Evolutionary conservation across 2,888 invertebrate genomes (phyloP).

Genomic region (Amphimallon solstitiale): DNA sequence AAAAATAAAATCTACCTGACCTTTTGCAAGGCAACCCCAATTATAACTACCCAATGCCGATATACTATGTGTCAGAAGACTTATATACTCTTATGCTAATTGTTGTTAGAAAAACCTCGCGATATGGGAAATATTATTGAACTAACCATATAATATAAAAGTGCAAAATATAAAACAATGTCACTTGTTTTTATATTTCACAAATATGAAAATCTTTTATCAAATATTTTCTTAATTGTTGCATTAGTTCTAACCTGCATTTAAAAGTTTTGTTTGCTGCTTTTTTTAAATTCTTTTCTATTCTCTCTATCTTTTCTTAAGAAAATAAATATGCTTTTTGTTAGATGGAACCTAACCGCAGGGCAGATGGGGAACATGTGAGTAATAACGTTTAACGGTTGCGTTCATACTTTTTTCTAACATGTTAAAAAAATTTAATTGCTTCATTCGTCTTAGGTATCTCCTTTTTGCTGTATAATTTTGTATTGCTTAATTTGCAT

Average conservation of each 20-base stretch:
- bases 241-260: background rate
- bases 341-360: constrained; percentile 87
- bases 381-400: constrained; percentile 63
- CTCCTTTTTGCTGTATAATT: constrained; percentile 40
- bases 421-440: constrained; percentile 40
- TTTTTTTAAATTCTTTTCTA: too few relatives aligned
- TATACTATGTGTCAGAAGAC: too few relatives aligned
- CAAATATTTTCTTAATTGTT: background rate
- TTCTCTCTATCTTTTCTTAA: background rate
- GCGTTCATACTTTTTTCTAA: constrained; percentile 20
- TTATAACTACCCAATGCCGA: too few relatives aligned
- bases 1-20: too few relatives aligned
- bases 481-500: background rate
- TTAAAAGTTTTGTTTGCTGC: constrained; percentile 2
- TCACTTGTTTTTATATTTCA: too few relatives aligned
- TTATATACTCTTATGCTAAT: too few relatives aligned
- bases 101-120: too few relatives aligned
- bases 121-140: too few relatives aligned
- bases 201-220: too few relatives aligned
- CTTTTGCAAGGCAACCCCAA: too few relatives aligned
- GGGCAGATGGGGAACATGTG: constrained; percentile 83
- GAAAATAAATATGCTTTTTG: constrained; percentile 50
- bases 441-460: constrained; percentile 37
- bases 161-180: too few relatives aligned
- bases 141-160: too few relatives aligned